A percentile compares a stretch with the other conserved stretches of the same genome.
These are phyloP conservation scores for Lasaia peninsularis DNA, from an alignment of 1,140 invertebrate genomes.

Conservation along the genomic window DNA sequence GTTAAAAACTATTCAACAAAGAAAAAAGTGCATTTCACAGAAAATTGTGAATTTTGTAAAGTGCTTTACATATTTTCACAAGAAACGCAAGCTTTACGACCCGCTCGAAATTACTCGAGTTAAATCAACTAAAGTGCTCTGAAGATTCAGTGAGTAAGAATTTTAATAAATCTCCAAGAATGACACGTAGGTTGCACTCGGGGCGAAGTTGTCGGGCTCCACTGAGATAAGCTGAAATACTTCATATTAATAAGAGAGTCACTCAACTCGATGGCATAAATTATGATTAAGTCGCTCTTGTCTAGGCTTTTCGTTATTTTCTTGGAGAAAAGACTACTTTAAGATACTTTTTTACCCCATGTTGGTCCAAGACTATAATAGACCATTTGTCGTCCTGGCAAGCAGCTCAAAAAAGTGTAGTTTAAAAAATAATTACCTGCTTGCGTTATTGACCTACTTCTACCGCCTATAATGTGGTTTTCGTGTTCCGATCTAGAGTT, in stretches of 20 bases:
- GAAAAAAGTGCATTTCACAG: neutral
- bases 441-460: no score
- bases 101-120: conserved; percentile 11
- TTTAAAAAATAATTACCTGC: no score
- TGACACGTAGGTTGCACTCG: conserved; percentile 23
- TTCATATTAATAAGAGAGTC: conserved; percentile 17
- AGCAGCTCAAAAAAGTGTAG: no score
- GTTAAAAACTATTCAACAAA: no score
- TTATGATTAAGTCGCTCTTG: neutral
- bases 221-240: conserved; percentile 26
- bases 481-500: no score
- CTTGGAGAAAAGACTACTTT: no score
- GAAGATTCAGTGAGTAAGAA: conserved; percentile 16
- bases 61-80: conserved; percentile 7
- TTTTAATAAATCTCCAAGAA: conserved; percentile 32
- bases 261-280: conserved; percentile 9
- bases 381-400: no score
- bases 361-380: no score
- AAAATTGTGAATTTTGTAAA: conserved; percentile 1
- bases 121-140: conserved; percentile 21
- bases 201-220: conserved; percentile 21
- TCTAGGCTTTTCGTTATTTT: neutral
- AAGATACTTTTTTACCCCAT: no score
- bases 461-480: no score
- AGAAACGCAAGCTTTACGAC: conserved; percentile 3